These are phyloP conservation scores for Aurelia aurita complex sp. Pacific DNA, from an alignment of 30 jellyfish, hydroid and myxozoan genomes.

Conservation along the genomic window DNA sequence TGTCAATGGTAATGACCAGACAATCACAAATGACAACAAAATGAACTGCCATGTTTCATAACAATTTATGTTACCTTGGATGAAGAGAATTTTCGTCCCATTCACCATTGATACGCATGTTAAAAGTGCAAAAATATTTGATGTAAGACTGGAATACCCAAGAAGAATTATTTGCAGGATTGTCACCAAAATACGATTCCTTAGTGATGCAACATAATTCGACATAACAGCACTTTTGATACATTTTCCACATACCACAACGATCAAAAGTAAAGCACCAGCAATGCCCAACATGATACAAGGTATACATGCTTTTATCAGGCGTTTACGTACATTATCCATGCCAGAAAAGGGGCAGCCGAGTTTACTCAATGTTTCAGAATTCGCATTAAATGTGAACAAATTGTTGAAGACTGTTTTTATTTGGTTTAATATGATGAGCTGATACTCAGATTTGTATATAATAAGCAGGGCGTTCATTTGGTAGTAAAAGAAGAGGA, in stretches of 20 bases:
- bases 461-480: conserved; percentile 12
- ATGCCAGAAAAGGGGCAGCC: no score
- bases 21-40: neutral
- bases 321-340: neutral
- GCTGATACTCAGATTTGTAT: conserved; percentile 1
- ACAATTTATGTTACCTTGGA: neutral
- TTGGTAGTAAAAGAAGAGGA: conserved; percentile 27
- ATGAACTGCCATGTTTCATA: conserved; percentile 8
- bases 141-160: conserved; percentile 8
- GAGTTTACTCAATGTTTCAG: no score
- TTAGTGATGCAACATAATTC: neutral
- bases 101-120: conserved; percentile 7
- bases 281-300: conserved; percentile 6
- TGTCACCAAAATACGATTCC: neutral
- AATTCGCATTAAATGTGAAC: no score
- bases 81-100: neutral
- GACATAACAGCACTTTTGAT: neutral
- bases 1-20: conserved; percentile 15
- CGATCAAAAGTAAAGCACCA: neutral
- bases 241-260: neutral
- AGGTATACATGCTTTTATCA: conserved; percentile 6
- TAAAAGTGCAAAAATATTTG: conserved; percentile 10
- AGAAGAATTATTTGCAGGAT: neutral
- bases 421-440: no score
- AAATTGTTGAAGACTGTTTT: no score